Evolutionary conservation across 2,797 vertebrate species (phyloP), one percentile per base, ranked within the genome.

Genomic region (Galagoides demidoff): DNA sequence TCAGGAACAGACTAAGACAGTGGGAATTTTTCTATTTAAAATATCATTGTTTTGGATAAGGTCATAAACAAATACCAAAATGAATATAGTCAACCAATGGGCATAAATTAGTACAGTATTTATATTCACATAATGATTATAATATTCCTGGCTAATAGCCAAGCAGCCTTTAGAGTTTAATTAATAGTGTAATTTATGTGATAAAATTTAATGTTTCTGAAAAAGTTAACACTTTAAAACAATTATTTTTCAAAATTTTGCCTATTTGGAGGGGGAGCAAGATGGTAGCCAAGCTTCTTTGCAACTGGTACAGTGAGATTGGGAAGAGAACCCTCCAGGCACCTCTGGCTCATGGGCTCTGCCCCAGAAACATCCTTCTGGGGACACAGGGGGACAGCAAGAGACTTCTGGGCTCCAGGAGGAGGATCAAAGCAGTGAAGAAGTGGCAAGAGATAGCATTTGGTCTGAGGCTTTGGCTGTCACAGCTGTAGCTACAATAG

Each of bases 41-140:
- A 64, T 61, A 34, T 45, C 31, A 70, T 31, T 39, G 5, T 45
- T 79, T 79, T 85, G 61, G 39, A 74, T 25, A 17, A 70, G 27
- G 59, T 64, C 25, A 52, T 66, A 95, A 81, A 70, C 37, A 96
- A 96, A 84, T 64, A 68, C 66, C 37, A 87, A 89, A 84, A 79
- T 74, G 20, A 92, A 95, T 43, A 55, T 25, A 76, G 71, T 59
- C 88, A 34, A 89, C 29, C 49, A 49, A 5, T 34, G 16, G 4
- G 9, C 66, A 90, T 64, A 57, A 92, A 91, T 71, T 79, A 89
- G 19, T 92, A 14, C 8, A 94, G 29, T 70, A 86, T 52, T 94
- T 89, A 71, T 71, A 93, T 95, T 88, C 3, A 61, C 89, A 78
- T 61, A 63, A 84, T 83, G 31, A 1, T 14, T 81, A 16, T 52